Evolutionary conservation across 2,888 invertebrate species (phyloP).

Genomic region (Platycheirus albimanus): DNA sequence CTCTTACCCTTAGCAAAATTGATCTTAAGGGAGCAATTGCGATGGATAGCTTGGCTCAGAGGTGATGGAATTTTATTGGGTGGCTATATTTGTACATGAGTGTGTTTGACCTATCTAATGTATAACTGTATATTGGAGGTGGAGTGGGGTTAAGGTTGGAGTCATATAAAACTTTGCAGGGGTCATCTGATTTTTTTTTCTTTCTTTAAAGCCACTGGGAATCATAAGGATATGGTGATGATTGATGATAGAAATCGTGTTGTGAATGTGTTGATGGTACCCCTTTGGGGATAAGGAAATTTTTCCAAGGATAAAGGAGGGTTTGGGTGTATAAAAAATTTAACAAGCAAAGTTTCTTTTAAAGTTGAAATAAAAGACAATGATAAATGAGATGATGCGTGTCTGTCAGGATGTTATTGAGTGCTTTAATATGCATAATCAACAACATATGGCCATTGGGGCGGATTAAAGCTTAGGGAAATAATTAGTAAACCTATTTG

Average conservation of each 20-base stretch:
- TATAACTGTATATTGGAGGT: neutral
- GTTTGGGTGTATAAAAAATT: neutral
- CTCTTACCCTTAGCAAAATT: constrained; percentile 22
- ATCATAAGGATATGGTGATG: constrained; percentile 41
- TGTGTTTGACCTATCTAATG: constrained; percentile 3
- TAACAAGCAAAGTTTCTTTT: no score
- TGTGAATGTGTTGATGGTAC: constrained; percentile 40
- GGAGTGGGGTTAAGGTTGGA: neutral
- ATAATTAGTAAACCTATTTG: no score
- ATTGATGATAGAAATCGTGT: constrained; percentile 44
- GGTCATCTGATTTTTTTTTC: constrained; percentile 17
- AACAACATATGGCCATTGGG: neutral
- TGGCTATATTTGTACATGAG: constrained; percentile 2
- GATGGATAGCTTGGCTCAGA: constrained; percentile 47
- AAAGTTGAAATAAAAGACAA: constrained; percentile 24
- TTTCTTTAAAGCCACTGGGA: constrained; percentile 23
- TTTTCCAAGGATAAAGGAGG: constrained; percentile 14
- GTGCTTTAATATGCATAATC: neutral
- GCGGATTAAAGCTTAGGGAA: no score
- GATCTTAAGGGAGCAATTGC: constrained; percentile 57
- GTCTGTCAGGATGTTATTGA: neutral
- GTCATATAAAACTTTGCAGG: neutral
- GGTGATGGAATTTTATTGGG: constrained; percentile 40
- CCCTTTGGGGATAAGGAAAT: constrained; percentile 2
- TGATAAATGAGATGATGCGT: constrained; percentile 35